phyloP scores from a whole-genome alignment of 2,113 vertebrate species.

The Lasiurus cinereus region DNA sequence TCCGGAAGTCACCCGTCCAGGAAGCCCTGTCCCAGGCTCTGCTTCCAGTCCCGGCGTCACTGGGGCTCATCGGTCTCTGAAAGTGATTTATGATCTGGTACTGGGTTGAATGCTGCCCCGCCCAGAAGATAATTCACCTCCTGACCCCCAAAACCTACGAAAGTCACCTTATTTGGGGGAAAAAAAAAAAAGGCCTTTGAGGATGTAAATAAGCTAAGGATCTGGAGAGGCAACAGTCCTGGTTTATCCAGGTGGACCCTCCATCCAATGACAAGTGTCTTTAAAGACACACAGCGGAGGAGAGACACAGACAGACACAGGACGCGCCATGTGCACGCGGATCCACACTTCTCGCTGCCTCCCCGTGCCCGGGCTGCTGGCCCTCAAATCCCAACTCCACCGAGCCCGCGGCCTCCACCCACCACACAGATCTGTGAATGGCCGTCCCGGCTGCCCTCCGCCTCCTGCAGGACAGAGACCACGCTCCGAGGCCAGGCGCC shows the following conservation, averaged over 20 bases:
- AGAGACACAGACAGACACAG: too few relatives aligned
- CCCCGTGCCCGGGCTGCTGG: not conserved
- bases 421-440: too few relatives aligned
- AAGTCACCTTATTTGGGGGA: too few relatives aligned
- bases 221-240: not conserved
- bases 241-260: not conserved
- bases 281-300: not conserved
- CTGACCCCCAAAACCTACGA: too few relatives aligned
- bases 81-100: too few relatives aligned
- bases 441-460: not conserved
- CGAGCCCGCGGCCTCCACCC: not conserved
- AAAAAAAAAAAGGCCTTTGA: not conserved
- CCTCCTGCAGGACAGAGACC: not conserved
- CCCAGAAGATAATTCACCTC: not conserved
- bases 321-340: not conserved
- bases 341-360: not conserved
- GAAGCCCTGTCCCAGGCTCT: not conserved
- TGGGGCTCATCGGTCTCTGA: not conserved
- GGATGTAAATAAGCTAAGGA: not conserved
- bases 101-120: not conserved
- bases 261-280: not conserved
- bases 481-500: accelerated
- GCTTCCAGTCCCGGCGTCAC: not conserved
- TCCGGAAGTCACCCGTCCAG: not conserved
- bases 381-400: not conserved